Base-by-base conservation (phyloP, 2,888 invertebrate species). In the Ormyrus labotus region DNA sequence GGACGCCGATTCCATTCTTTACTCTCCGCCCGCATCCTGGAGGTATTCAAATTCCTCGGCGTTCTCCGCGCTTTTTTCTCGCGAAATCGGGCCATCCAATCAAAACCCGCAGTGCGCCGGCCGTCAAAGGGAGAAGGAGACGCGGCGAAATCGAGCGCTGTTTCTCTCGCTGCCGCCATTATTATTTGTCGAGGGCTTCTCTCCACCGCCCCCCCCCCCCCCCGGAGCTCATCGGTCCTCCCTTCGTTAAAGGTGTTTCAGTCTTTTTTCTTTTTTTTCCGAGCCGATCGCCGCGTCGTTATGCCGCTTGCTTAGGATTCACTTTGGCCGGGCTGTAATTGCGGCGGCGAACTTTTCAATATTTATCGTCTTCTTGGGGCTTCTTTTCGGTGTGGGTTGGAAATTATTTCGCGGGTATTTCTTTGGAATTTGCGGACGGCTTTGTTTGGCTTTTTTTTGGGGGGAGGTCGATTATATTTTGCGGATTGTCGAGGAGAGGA, bases 181-280 rank as follows among this genome's bases (percentile, higher is more conserved):
- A 70, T 77, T 77, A 64, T 77, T 70, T 63, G 19, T 57, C 45
- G 70, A 57, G 60, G 53, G 53, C 19, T 5, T 19, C 13, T 75
- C 67, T 55, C 5, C 48, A 7, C 60, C 19, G 11, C n/a, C 50
- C 10, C 34, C n/a, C 3, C 11, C 34, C 7, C 45, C 7, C 45
- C 4, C 3, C 5, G n/a, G 11, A 48, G 48, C n/a, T 48, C 47
- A 8, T 7, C 13, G 50, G 10, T 68, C 13, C 67, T 68, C 68
- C 45, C 68, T 75, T 75, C 75, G 53, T 61, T 60, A 61, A 75
- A 11, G 61, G 47, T 51, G 51, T 68, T 75, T 75, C 51, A 51
- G 45, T 2, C 57, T 60, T 67, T 58, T 75, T 68, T 58, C 60
- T 50, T 68, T 57, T 57, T 19, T 50, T 50, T n/a, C 13, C 13